A percentile compares a stretch with the other conserved stretches of the same genome.
These are phyloP conservation scores for Odobenus rosmarus DNA, from an alignment of 2,113 vertebrate species.

Conservation along the genomic window DNA sequence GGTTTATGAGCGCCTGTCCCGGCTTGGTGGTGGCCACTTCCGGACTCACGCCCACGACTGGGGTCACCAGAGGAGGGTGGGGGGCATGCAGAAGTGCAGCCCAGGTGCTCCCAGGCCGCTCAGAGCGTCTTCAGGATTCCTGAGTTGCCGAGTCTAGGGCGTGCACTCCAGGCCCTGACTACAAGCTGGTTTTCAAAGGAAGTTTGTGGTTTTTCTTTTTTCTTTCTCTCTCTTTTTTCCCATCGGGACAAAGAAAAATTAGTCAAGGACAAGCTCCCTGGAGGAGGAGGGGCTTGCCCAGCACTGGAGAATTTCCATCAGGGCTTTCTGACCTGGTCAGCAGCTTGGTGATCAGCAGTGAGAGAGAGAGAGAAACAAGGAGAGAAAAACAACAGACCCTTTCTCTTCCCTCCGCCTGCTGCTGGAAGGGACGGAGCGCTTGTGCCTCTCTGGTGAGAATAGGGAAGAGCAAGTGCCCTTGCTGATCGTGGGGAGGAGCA, in stretches of 20 bases:
- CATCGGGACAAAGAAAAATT: conserved; percentile 59
- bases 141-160: not conserved
- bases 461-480: conserved; percentile 71
- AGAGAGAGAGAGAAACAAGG: conserved; percentile 55
- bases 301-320: conserved; percentile 29
- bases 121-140: not conserved
- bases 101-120: not conserved
- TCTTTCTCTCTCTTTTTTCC: not conserved
- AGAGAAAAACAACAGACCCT: conserved; percentile 76
- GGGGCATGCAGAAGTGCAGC: not conserved
- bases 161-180: conserved; percentile 62
- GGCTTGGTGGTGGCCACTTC: conserved; percentile 52
- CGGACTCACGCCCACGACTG: conserved; percentile 51
- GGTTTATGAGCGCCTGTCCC: not conserved
- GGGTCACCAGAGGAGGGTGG: not conserved
- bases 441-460: conserved; percentile 78
- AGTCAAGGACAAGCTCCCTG: conserved; percentile 53
- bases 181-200: conserved; percentile 64
- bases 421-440: conserved; percentile 58
- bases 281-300: conserved; percentile 18
- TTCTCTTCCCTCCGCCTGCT: conserved; percentile 67
- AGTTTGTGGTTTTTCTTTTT: conserved; percentile 71
- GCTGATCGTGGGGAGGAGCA: not conserved
- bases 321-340: conserved; percentile 65
- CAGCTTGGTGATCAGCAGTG: conserved; percentile 54